Base-by-base conservation (phyloP, 2,113 vertebrate genomes). In the Fregata magnificens region DNA sequence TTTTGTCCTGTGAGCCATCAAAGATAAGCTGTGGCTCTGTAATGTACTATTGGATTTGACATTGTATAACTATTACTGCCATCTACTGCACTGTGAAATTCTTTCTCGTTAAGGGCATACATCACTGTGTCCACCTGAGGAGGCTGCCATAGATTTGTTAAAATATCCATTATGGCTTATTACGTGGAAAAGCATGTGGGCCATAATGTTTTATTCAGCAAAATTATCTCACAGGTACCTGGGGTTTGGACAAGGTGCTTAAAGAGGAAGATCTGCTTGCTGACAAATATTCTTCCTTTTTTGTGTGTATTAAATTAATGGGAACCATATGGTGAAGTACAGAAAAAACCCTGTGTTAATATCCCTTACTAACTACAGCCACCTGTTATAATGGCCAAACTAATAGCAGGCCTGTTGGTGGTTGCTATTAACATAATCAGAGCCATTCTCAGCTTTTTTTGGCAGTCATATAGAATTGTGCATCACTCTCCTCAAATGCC, bases 291-390 rank as follows among this genome's bases (percentile, higher is more conserved):
- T 50, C 38, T 80, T 44, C 17, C 29, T 53, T 92, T 88, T 67
- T 53, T 38, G 5, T 72, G 38, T 61, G 85, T 53, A 96, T 92
- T 92, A 88, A 90, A 89, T 92, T 95, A 95, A 96, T 89, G 61
- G 83, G 38, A 91, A 94, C 61, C 94, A 92, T 97, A 97, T 90
- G 90, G 95, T 93, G 34, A 89, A 89, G 56, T 53, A 86, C 88
- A 95, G 73, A 53, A 93, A 90, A 93, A 88, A 49, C 0, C 3
- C 26, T 56, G 36, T 93, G 40, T 89, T 95, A 95, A 89, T 82
- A 88, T 93, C 40, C 77, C 81, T 95, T 95, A 52, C 52, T 94
- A 96, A 82, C 81, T 94, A 53, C 65, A 82, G 53, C 73, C 93
- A 95, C 91, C 91, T 95, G 94, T 72, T 93, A 89, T 49, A 94